A percentile compares a stretch with the other conserved stretches of the same genome.
These are phyloP conservation scores for Physocephala rufipes DNA, from an alignment of 2,888 invertebrate species.

Conservation along the genomic window DNA sequence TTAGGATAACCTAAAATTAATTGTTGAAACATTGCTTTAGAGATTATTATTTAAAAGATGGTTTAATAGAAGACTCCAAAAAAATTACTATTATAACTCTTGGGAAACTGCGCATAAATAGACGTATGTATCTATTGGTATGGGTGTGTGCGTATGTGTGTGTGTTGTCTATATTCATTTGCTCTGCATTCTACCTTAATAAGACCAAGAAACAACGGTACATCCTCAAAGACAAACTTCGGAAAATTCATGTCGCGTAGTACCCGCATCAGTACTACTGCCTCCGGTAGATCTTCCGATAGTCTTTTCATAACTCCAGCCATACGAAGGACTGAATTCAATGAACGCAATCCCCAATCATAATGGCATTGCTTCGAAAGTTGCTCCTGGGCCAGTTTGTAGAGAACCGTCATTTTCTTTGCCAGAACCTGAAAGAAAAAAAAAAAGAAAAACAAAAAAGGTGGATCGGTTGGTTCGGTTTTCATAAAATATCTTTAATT, in stretches of 20 bases:
- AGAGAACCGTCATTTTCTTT: constrained; percentile 93
- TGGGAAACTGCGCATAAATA: not conserved
- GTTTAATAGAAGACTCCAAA: no score
- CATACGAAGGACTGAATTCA: constrained; percentile 92
- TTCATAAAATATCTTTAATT: not conserved
- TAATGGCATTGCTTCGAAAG: constrained; percentile 93
- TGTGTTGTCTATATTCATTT: not conserved
- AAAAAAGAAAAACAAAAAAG: no score
- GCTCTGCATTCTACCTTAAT: constrained; percentile 69
- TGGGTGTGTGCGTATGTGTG: constrained; percentile 3
- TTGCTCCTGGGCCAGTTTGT: constrained; percentile 86
- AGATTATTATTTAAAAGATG: no score
- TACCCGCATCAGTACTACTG: constrained; percentile 89
- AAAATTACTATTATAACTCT: no score
- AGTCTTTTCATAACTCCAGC: constrained; percentile 86
- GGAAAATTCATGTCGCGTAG: constrained; percentile 93
- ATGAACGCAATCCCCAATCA: constrained; percentile 90
- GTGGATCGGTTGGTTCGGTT: no score
- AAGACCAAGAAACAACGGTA: constrained; percentile 86
- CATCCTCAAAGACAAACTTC: constrained; percentile 92
- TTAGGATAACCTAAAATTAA: no score
- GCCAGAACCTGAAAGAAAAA: constrained; percentile 72
- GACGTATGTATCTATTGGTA: not conserved
- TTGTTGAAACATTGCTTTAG: no score
- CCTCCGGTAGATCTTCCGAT: constrained; percentile 82